Evolutionary conservation across 2,113 vertebrate species (phyloP).

Genomic region (Capreolus pygargus): DNA sequence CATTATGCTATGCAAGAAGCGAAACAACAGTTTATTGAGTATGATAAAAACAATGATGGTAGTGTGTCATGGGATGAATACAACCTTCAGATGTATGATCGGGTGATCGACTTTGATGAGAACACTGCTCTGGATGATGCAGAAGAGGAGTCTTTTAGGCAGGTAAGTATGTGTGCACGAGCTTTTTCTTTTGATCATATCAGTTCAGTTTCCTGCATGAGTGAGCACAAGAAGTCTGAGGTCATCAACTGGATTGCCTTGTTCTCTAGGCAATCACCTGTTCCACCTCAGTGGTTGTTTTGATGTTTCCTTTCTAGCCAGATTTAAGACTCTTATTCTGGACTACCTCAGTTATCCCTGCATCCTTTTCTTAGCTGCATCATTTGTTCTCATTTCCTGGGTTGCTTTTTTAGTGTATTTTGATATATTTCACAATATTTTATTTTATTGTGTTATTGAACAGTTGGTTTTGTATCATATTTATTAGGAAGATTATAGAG

Average conservation of each 20-base stretch:
- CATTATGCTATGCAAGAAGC: slow-evolving; percentile 94
- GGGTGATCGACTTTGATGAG: slow-evolving; percentile 89
- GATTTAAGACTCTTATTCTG: neutral
- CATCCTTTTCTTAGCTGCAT: neutral
- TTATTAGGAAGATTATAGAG: neutral
- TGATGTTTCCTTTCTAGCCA: neutral
- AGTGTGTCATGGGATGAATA: slow-evolving; percentile 94
- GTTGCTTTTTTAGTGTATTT: neutral
- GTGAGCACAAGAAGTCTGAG: neutral
- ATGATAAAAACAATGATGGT: slow-evolving; percentile 88
- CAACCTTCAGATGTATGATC: slow-evolving; percentile 89
- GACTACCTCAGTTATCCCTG: neutral
- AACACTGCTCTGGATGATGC: slow-evolving; percentile 85
- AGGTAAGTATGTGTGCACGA: slow-evolving; percentile 79
- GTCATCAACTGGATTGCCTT: neutral
- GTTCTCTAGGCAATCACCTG: neutral
- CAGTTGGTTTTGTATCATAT: neutral
- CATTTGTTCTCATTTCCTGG: neutral
- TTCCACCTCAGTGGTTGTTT: neutral
- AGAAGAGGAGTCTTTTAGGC: slow-evolving; percentile 93
- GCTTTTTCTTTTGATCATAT: slow-evolving; percentile 7
- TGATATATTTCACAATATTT: neutral
- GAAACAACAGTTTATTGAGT: slow-evolving; percentile 89
- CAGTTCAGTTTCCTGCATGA: neutral
- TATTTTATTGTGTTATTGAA: neutral